Evolutionary conservation across 1,140 invertebrate genomes (phyloP).

Genomic region (Gonioctena quinquepunctata): DNA sequence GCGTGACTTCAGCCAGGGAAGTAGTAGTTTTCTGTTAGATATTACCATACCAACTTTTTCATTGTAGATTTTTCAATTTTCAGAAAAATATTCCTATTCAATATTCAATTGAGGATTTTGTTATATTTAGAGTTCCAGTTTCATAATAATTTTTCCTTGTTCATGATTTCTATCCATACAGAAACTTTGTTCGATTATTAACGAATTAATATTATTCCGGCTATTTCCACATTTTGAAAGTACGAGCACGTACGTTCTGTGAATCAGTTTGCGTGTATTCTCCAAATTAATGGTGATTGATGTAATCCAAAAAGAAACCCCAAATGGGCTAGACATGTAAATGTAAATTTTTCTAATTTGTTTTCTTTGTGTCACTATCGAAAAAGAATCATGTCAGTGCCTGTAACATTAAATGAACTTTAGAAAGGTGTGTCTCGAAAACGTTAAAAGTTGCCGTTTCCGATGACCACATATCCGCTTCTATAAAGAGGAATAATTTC

Average conservation of each 20-base stretch:
- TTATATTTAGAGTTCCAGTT: too few species aligned
- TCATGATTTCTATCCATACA: too few species aligned
- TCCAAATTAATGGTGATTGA: not conserved
- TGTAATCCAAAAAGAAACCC: not conserved
- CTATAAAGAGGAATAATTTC: not conserved
- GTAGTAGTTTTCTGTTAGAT: too few species aligned
- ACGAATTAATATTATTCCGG: too few species aligned
- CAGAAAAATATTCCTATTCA: too few species aligned
- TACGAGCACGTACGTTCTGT: not conserved
- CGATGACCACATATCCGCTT: conserved; percentile 29
- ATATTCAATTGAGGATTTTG: too few species aligned
- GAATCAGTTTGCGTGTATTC: not conserved
- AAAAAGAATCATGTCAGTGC: not conserved
- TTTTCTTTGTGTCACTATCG: not conserved
- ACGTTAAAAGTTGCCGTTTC: conserved; percentile 32
- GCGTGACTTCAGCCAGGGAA: too few species aligned
- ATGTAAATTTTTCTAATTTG: not conserved
- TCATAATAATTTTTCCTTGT: too few species aligned
- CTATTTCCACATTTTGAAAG: too few species aligned
- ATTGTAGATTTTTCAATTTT: too few species aligned
- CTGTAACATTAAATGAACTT: conserved; percentile 34
- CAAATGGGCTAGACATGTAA: not conserved
- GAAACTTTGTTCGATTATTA: too few species aligned
- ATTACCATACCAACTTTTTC: too few species aligned
- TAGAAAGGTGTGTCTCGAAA: conserved; percentile 35